Evolutionary conservation across 2,888 invertebrate genomes (phyloP).

Genomic region (Malthinus seriepunctatus): DNA sequence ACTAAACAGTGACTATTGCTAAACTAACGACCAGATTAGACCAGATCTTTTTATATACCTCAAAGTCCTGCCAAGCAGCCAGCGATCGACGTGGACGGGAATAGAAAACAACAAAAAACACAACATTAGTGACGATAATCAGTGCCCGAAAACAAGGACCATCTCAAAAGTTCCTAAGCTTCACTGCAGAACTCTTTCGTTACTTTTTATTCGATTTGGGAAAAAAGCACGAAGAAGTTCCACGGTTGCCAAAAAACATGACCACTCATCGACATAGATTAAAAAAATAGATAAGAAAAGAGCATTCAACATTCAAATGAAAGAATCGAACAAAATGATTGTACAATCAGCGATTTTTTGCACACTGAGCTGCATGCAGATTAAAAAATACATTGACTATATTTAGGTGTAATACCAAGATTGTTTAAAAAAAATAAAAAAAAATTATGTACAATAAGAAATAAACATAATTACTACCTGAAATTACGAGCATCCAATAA

Average conservation of each 20-base stretch:
- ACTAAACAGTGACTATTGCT: conserved; percentile 54
- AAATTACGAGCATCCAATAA: conserved; percentile 39
- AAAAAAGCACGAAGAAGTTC: conserved; percentile 37
- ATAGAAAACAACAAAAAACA: conserved; percentile 64
- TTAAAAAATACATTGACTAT: conserved; percentile 37
- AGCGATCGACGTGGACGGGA: conserved; percentile 64
- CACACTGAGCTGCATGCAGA: conserved; percentile 48
- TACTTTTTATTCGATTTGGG: conserved; percentile 5
- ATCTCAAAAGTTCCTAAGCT: conserved; percentile 90
- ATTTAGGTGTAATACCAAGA: conserved; percentile 23
- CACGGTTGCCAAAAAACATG: conserved; percentile 45
- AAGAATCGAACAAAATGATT: conserved; percentile 25
- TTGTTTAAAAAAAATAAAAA: conserved; percentile 35
- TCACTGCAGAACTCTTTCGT: conserved; percentile 47
- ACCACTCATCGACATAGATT: conserved; percentile 53
- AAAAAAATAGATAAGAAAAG: conserved; percentile 42
- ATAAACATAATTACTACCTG: conserved; percentile 40
- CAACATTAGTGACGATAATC: conserved; percentile 62
- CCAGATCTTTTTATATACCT: conserved; percentile 65
- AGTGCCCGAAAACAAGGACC: conserved; percentile 70
- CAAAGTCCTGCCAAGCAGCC: conserved; percentile 80
- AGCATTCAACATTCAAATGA: conserved; percentile 52
- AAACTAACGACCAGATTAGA: conserved; percentile 54
- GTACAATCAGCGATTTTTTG: conserved; percentile 36
- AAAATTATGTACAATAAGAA: conserved; percentile 33